Evolutionary conservation across 92 coral and sea anemone genomes (phyloP), one percentile per base, ranked within the genome.

Genomic region (Parazoanthus atlanticus): DNA sequence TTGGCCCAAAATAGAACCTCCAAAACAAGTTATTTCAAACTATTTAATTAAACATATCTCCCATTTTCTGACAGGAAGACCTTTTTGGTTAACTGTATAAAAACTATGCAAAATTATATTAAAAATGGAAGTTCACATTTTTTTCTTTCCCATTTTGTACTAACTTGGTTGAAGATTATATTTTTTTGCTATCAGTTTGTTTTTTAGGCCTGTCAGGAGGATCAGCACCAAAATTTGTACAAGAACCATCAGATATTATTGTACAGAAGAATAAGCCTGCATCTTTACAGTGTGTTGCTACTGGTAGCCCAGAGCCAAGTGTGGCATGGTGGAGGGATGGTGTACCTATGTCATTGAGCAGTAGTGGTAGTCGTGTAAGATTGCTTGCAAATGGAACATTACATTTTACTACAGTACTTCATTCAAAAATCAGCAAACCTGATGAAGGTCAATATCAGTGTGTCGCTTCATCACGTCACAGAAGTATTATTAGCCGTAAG

Each of bases 361-460:
- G 64, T 19, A 79, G 84, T 6, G 93, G 92, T 87, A 89, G 72
- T 23, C 93, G 98, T 26, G 84, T 94, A 78, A 94, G 78, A 41
- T 90, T 97, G 34, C 89, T 85, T 21, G 76, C 95, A 28, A 89
- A 93, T 95, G 99, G 99, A 33, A 94, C 99, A 15, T 86, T 97
- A 85, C 79, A 91, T 76, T 93, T 97, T 86, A 84, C 88, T 30
- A 89, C 75, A 75, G 91, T 97, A 80, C 54, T 86, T 34, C 95
- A 96, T 74, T 78, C 91, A 43, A 97, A 93, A 78, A 84, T 56
- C 75, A 84, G 73, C 52, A 90, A 93, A 79, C 98, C 99, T 29
- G 98, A 97, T 89, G 97, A 96, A 66, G 99, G 99, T 19, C 81
- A 21, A 1, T 97, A 97, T 66, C 94, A 94, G 85, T 97, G 99